Percentiles rank a stretch among this genome's conserved stretches.
Conservation (phyloP, 2,888 invertebrate species). For the Uropetala carovei region DNA sequence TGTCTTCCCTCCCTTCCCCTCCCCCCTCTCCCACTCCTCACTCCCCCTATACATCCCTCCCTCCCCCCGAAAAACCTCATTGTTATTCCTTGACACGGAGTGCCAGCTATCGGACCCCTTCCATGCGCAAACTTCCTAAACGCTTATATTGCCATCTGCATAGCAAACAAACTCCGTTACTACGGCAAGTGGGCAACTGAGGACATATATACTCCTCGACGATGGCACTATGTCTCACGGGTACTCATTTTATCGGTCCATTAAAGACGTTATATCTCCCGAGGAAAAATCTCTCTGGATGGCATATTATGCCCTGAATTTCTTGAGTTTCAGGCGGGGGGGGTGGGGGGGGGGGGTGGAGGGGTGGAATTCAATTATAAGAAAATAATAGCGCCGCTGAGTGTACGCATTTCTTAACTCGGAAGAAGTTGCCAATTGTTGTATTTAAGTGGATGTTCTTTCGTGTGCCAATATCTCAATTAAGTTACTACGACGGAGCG, state of each 20-base stretch:
- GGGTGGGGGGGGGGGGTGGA: not conserved
- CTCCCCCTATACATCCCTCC: not conserved
- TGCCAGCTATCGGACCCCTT: conserved; percentile 56
- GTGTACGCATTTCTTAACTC: not conserved
- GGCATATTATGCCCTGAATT: not conserved
- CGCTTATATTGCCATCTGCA: conserved; percentile 62
- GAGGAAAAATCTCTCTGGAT: conserved; percentile 19
- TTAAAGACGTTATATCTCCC: conserved; percentile 15
- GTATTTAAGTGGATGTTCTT: too few species aligned
- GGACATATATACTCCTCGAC: conserved; percentile 29
- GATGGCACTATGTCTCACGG: conserved; percentile 33
- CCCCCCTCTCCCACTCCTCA: not conserved
- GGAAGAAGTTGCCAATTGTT: too few species aligned
- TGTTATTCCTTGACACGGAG: conserved; percentile 60
- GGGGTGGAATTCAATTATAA: not conserved
- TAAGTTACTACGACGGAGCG: too few species aligned
- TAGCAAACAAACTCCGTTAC: conserved; percentile 63
- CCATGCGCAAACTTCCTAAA: conserved; percentile 62
- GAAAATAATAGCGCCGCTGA: not conserved
- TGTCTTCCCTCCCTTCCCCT: not conserved
- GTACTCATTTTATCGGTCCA: conserved; percentile 48
- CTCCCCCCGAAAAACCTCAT: conserved; percentile 37
- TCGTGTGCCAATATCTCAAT: too few species aligned
- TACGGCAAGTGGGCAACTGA: conserved; percentile 46
- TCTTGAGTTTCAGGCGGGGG: not conserved